Evolutionary conservation across 2,888 invertebrate species (phyloP).

Genomic region (Onthophagus sagittarius): DNA sequence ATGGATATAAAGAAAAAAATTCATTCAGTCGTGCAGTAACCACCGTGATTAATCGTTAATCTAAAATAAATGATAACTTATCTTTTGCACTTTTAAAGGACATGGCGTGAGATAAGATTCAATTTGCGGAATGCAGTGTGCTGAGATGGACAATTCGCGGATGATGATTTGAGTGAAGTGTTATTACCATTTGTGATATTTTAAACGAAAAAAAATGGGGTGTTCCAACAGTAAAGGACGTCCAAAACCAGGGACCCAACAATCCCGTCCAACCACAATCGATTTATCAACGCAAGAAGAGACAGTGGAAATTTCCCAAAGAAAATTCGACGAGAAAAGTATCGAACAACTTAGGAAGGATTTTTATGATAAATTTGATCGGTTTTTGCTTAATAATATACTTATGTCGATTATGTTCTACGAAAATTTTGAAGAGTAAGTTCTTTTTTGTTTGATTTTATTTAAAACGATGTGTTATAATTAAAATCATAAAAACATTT

Average conservation of each 20-base stretch:
- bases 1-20: neutral
- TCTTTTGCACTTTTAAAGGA: neutral
- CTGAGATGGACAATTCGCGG: neutral
- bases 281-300: neutral
- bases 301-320: constrained; percentile 17
- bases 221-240: neutral
- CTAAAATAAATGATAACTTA: neutral
- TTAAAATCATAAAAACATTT: no score
- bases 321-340: constrained; percentile 53
- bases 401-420: constrained; percentile 75
- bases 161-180: neutral
- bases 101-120: neutral
- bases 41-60: neutral
- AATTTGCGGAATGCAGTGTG: neutral
- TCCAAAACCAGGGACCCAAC: neutral
- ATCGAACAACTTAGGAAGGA: constrained; percentile 57
- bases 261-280: neutral
- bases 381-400: constrained; percentile 73
- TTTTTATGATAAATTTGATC: constrained; percentile 59
- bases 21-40: neutral
- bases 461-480: no score
- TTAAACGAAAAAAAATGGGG: neutral
- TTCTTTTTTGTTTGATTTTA: neutral
- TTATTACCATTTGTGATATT: neutral
- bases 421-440: constrained; percentile 72